Evolutionary conservation across 1,140 invertebrate genomes (phyloP), one percentile per base, ranked within the genome.

Genomic region (Nephila pilipes): DNA sequence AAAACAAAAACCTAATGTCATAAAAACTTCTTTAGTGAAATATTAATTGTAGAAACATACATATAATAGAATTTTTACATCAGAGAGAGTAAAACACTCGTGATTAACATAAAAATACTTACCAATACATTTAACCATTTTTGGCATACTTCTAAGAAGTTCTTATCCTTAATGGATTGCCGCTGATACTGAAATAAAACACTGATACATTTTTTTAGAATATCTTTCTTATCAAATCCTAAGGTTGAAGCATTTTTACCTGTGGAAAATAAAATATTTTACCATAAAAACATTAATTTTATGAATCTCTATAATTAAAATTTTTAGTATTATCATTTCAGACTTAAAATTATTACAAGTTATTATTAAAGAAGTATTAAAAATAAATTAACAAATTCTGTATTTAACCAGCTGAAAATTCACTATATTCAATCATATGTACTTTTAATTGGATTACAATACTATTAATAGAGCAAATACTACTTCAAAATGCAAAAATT

Each of bases 151-250:
- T 83, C 81, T 29, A 83, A 83, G 36, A 83, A 83, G 1, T 54
- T 10, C 22, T 83, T 83, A 18, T 83, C 81, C 32, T 54, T 83
- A 20, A 46, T 83, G 22, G 81, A 83, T 83, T 83, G 81, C 16
- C 81, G 46, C n/a, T 83, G 81, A 4, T 83, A 83, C 14, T 83
- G 81, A 57, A 83, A 83, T 25, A 83, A 55, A 55, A 83, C n/a
- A n/a, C 81, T 83, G 22, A 83, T 83, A 12, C 81, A 83, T 25
- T 83, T 83, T 32, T 83, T 83, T 83, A 83, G 8, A 38, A 55
- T 55, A 57, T 83, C 36, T 4, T 81, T 81, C 46, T 57, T 32
- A 57, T 83, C n/a, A 57, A 22, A 81, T 75, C 29, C 69, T 75
- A 75, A 18, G 18, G 18, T 75, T 16, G 14, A 36, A 20, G 29